phyloP scores from a whole-genome alignment of 37 sponge, comb jelly and placozoan species.

The Tethya wilhelma region DNA sequence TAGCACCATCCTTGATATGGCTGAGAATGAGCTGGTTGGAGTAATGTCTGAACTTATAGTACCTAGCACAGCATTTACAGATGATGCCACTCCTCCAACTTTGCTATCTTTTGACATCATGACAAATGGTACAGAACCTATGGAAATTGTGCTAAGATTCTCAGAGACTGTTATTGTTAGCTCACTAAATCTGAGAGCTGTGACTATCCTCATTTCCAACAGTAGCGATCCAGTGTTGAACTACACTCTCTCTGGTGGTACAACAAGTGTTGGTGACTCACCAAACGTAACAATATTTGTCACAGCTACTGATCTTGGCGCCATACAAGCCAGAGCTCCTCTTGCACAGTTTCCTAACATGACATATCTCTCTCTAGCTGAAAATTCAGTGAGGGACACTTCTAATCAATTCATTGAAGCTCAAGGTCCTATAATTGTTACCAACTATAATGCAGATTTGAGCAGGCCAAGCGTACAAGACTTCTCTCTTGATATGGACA shows the following conservation, averaged over 20 bases:
- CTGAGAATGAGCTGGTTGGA: slow-evolving; percentile 46
- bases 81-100: slow-evolving; percentile 65
- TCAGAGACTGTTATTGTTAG: slow-evolving; percentile 80
- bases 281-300: slow-evolving; percentile 75
- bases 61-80: background rate
- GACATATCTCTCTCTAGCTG: slow-evolving; percentile 51
- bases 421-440: slow-evolving; percentile 23
- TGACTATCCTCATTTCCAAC: slow-evolving; percentile 59
- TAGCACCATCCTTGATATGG: slow-evolving; percentile 70
- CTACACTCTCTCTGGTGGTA: slow-evolving; percentile 58
- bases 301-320: slow-evolving; percentile 48
- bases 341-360: slow-evolving; percentile 50
- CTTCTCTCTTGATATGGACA: slow-evolving; percentile 79
- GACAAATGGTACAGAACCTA: slow-evolving; percentile 74
- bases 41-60: background rate
- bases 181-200: slow-evolving; percentile 5
- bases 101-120: slow-evolving; percentile 85
- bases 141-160: slow-evolving; percentile 78
- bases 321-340: slow-evolving; percentile 64
- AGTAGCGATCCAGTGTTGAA: slow-evolving; percentile 25
- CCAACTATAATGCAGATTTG: slow-evolving; percentile 65
- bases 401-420: background rate
- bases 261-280: background rate
- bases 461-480: slow-evolving; percentile 50
- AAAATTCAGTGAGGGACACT: slow-evolving; percentile 35